These are phyloP conservation scores for Eclectus roratus DNA, from an alignment of 2,113 vertebrate species.

Conservation along the genomic window DNA sequence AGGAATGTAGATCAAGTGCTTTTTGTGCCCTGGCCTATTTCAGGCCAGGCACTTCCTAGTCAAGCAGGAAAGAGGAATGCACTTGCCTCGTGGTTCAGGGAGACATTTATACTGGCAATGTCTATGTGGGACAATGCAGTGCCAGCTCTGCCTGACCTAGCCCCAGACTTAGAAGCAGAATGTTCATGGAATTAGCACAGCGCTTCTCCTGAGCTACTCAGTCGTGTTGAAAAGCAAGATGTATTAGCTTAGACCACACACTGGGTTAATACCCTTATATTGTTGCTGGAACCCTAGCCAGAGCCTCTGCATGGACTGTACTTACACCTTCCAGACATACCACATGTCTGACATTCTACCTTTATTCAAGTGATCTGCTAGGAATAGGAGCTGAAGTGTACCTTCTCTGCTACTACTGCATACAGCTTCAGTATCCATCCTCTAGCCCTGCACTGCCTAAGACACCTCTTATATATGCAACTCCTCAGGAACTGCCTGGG, in stretches of 20 bases:
- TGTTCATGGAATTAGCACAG: background rate
- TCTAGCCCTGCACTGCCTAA: background rate
- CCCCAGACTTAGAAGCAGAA: background rate
- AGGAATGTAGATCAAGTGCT: background rate
- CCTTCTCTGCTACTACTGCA: background rate
- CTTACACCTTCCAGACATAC: background rate
- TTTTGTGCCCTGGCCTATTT: background rate
- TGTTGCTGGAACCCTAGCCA: fast-evolving
- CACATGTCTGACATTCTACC: background rate
- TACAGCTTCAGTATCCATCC: background rate
- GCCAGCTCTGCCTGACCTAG: background rate
- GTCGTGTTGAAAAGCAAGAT: background rate
- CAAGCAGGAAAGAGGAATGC: background rate
- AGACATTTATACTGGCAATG: background rate
- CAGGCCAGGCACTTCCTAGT: background rate
- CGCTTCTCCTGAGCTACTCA: background rate
- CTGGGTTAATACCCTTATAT: background rate
- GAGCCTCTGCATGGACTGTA: background rate
- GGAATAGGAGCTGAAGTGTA: background rate
- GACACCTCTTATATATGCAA: background rate
- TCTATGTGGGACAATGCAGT: background rate
- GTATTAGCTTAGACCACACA: background rate
- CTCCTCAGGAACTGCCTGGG: background rate
- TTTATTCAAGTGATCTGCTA: background rate
- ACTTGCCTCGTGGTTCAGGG: background rate